Base-by-base conservation (phyloP, 1,140 invertebrate species). In the Papilio polyxenes region DNA sequence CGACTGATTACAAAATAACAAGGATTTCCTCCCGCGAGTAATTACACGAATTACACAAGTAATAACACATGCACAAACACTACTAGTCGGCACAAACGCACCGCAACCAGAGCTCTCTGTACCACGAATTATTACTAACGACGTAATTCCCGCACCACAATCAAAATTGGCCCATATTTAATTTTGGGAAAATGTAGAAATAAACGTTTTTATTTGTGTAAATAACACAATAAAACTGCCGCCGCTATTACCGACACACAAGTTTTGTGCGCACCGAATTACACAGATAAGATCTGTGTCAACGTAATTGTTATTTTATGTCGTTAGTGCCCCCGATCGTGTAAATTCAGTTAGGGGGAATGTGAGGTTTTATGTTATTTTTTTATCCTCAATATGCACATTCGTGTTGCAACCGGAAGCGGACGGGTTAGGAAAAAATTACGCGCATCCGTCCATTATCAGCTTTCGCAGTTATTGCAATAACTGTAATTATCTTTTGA, bases 191-290 rank as follows among this genome's bases (percentile, higher is more conserved):
- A 94, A 94, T 94, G 92, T 94, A 90, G 90, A 92, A 94, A 94
- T 94, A 94, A 94, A 93, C 92, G 92, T 94, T 94, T 94, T 93
- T 93, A 94, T 94, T 94, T 93, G 93, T 94, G 93, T 94, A 94
- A 94, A 93, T 94, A 93, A 93, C 92, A 93, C 93, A 94, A 94
- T 93, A 93, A 93, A 93, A 90, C 90, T 87, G 89, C 83, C 87
- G 84, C 78, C 77, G 86, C 87, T 81, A 91, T 93, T 92, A 92
- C 86, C 85, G 86, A 87, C 90, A 90, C 88, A 89, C 87, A 91
- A 92, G 91, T 92, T 89, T 88, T 89, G 85, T 87, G 88, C 87
- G 87, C 86, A 89, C 89, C 87, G 88, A 92, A 94, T 94, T 93
- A 93, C 85, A 65, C 49, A 90, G 93, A 94, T 94, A 94, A 72